These are phyloP conservation scores for Pristis pectinata DNA, from an alignment of 2,797 vertebrate genomes.

Conservation along the genomic window DNA sequence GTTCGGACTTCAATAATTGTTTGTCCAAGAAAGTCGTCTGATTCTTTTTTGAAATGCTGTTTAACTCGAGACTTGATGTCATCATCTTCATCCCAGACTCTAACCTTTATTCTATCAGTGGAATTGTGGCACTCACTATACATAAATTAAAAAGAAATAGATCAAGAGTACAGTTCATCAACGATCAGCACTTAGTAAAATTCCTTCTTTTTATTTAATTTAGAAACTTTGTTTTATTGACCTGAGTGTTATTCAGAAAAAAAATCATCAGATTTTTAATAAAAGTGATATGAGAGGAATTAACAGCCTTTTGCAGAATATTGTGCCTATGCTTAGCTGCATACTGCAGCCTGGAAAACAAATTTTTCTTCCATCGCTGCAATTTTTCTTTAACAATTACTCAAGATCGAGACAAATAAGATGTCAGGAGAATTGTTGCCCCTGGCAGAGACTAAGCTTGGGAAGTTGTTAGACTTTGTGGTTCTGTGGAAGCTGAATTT, in stretches of 20 bases:
- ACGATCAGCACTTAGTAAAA: no score
- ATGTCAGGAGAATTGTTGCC: neutral
- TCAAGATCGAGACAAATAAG: neutral
- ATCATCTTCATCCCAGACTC: conserved; percentile 96
- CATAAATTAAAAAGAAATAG: conserved; percentile 43
- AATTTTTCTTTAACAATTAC: conserved; percentile 4
- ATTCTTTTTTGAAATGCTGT: conserved; percentile 95
- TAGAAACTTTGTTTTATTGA: neutral
- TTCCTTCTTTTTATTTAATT: neutral
- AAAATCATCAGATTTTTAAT: neutral
- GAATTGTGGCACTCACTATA: conserved; percentile 93
- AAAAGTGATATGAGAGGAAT: neutral
- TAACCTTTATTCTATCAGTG: conserved; percentile 92
- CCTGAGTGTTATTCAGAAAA: neutral
- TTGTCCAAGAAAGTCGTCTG: conserved; percentile 92
- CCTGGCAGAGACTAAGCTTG: neutral
- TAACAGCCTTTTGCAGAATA: neutral
- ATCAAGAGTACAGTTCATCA: neutral
- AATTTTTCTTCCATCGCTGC: neutral
- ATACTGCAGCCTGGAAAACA: neutral
- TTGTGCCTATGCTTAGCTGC: neutral
- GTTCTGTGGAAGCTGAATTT: neutral
- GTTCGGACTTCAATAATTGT: conserved; percentile 98
- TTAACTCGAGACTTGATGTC: conserved; percentile 97
- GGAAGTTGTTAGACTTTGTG: neutral